Conservation (phyloP, 1,140 invertebrate genomes). For the Sitobion miscanthi region DNA sequence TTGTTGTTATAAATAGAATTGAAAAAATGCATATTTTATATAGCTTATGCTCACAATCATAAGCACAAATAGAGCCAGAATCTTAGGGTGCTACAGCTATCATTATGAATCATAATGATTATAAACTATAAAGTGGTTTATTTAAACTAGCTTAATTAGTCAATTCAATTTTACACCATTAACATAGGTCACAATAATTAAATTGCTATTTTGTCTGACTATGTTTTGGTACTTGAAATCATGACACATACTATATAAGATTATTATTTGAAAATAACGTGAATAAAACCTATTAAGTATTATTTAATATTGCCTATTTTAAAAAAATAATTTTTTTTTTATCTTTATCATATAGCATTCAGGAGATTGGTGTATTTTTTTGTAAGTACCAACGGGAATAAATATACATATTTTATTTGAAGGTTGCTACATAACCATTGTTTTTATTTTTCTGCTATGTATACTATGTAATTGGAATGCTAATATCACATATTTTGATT, state of each 20-base stretch:
- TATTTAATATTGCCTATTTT: neutral
- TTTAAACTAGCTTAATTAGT: conserved; percentile 1
- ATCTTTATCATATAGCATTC: conserved; percentile 24
- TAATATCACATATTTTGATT: neutral
- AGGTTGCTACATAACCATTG: neutral
- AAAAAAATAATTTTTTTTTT: conserved; percentile 38
- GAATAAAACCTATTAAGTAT: neutral
- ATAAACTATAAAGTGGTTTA: neutral
- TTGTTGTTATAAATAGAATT: neutral
- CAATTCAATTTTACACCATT: neutral
- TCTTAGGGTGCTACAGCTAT: neutral
- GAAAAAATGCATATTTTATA: neutral
- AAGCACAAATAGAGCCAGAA: too few relatives aligned
- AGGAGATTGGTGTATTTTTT: neutral
- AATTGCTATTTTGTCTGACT: neutral
- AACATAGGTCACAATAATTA: neutral
- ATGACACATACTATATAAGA: neutral
- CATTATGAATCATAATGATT: neutral
- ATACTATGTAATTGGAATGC: neutral
- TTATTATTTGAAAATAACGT: neutral
- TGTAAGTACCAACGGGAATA: conserved; percentile 16
- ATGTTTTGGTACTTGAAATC: neutral
- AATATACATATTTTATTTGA: neutral
- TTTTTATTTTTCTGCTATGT: neutral
- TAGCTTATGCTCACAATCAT: neutral